Evolutionary conservation across 2,113 vertebrate genomes (phyloP), one percentile per base, ranked within the genome.

Genomic region (Spilogale gracilis): DNA sequence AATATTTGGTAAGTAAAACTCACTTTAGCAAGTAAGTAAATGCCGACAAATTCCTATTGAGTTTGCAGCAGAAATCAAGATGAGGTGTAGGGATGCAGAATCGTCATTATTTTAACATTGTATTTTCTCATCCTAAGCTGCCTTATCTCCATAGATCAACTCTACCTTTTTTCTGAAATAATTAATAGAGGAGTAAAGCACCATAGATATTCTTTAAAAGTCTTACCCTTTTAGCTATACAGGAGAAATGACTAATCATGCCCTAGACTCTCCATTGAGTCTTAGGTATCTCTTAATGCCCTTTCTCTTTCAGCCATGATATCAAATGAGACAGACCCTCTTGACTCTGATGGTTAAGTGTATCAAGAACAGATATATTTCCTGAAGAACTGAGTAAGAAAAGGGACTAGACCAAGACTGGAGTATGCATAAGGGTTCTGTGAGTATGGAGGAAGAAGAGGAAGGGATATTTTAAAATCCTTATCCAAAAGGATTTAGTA

Each of bases 1-100:
- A 76, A 79, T 89, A 87, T 91, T 88, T 82, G 88, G 60, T 60
- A 82, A 76, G 16, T 92, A 61, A 88, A 83, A 71, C 50, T 95
- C 76, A 69, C 78, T 73, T 92, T 61, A 74, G 38, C 88, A 38
- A 74, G 25, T 93, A 32, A 78, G 52, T 88, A 81, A 94, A 69
- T 13, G 18, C 52, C 20, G 74, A 67, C 8, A 63, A 78, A 78
- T 61, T 89, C 43, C 56, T 92, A 11, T 71, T 80, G 79, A 18
- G 69, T 95, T 79, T 73, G 73, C 8, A 71, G 60, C 81, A 95
- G 23, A 80, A 92, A 69, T 74, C 32, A 61, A 79, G 20, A 61
- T n/a, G 38, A 85, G 69, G 61, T 84, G 61, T 84, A 74, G 52
- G 32, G 30, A 30, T 58, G 38, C 56, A 56, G 54, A 78, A 43